Conservation (phyloP, 2,888 invertebrate genomes). For the Poecilobothrus nobilitatus region DNA sequence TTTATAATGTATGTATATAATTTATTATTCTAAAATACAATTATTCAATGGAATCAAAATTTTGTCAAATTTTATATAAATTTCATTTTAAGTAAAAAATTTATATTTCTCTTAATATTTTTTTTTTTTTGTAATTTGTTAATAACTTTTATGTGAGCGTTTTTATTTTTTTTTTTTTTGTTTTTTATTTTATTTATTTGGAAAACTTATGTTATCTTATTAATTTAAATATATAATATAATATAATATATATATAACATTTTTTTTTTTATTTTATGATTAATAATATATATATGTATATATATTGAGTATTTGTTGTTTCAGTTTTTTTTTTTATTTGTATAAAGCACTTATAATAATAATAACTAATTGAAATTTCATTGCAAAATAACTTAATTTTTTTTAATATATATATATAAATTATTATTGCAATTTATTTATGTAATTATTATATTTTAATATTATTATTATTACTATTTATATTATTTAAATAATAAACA, state of each 20-base stretch:
- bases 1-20: background rate
- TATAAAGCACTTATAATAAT: slow-evolving; percentile 4
- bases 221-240: background rate
- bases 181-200: background rate
- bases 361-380: slow-evolving; percentile 6
- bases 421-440: background rate
- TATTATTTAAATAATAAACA: too few relatives aligned
- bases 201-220: background rate
- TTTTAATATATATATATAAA: background rate
- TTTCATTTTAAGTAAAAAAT: background rate
- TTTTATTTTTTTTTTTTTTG: background rate
- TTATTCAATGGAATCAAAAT: background rate
- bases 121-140: background rate
- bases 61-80: background rate
- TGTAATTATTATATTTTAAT: too few relatives aligned
- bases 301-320: slow-evolving; percentile 4
- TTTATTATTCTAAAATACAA: slow-evolving; percentile 1
- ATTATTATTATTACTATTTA: too few relatives aligned
- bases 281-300: background rate
- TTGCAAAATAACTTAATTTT: background rate
- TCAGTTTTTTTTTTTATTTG: background rate
- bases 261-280: background rate
- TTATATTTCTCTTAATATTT: background rate
- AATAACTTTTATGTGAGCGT: background rate
- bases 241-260: background rate